Base-by-base conservation (phyloP, 2,113 vertebrate species). In the Ranitomeya variabilis region DNA sequence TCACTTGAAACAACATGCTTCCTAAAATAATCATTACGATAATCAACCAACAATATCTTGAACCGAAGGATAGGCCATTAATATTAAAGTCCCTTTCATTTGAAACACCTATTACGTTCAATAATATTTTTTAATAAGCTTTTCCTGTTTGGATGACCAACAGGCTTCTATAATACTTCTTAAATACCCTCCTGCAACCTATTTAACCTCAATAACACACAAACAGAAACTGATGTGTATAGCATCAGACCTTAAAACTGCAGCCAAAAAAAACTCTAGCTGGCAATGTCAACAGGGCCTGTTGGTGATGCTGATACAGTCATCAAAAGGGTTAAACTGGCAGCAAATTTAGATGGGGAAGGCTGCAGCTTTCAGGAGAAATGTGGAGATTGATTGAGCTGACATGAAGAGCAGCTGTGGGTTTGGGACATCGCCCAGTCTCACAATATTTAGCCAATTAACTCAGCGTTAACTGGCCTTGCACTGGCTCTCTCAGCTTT, bases 361-460 rank as follows among this genome's bases (percentile, higher is more conserved):
- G 78, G 77, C n/a, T 26, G 66, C 86, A 76, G 66, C 66, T 82
- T 73, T 73, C 51, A 74, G 55, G 55, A 82, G 79, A 88, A 87
- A 62, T 83, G 79, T 60, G 66, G 66, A 88, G 86, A 83, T 74
- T 82, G 79, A 83, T 88, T 76, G 79, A 76, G 86, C 86, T 83
- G 86, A 82, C 86, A 88, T 88, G 80, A 83, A 88, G 80, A 88
- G 80, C 67, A 83, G 80, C 80, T 88, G 87, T 77, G 87, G 87
- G 80, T 88, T 88, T 88, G 87, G 87, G 67, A 76, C 80, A 54
- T 71, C 60, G 87, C 87, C 80, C 87, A 60, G 87, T 74, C 87
- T 88, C 55, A 88, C 87, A 88, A 69, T 83, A 88, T 83, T 88
- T 88, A 88, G 87, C 87, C 67, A 88, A 88, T 88, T 88, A 88